Conservation (phyloP, 2,113 vertebrate species). For the Agapornis roseicollis region DNA sequence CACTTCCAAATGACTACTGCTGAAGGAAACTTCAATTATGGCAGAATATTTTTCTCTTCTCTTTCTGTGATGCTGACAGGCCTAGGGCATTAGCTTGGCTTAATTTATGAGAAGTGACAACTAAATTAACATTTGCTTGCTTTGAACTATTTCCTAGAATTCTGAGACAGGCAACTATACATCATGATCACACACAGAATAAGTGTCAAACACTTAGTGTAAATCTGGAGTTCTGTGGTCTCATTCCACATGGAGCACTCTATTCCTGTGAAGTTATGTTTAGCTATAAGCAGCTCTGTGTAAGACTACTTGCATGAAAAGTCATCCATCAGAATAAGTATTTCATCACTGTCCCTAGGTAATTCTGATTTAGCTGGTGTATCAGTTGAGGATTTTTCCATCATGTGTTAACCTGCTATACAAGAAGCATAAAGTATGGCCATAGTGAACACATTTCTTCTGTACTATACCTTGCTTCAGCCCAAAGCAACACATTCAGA, state of each 20-base stretch:
- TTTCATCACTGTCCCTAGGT: background rate
- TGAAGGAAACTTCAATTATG: background rate
- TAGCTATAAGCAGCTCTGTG: background rate
- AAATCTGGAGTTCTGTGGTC: background rate
- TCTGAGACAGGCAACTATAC: background rate
- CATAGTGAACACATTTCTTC: background rate
- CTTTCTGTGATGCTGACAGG: background rate
- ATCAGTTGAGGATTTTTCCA: background rate
- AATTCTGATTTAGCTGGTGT: background rate
- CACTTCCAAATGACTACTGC: background rate
- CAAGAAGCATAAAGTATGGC: background rate
- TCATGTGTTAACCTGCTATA: background rate
- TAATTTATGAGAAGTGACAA: background rate
- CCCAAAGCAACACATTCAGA: background rate
- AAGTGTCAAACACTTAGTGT: background rate
- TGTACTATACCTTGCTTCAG: background rate
- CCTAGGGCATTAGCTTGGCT: background rate
- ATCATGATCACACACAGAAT: background rate
- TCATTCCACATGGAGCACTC: background rate
- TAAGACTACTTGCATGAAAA: background rate
- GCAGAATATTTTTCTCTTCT: background rate
- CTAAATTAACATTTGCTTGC: background rate
- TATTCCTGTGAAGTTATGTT: background rate
- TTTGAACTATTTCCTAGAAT: background rate
- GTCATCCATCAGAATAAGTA: fast-evolving